Percentiles rank a stretch among this genome's conserved stretches.
Conservation (phyloP, 2,113 vertebrate genomes). For the Martes martes region DNA sequence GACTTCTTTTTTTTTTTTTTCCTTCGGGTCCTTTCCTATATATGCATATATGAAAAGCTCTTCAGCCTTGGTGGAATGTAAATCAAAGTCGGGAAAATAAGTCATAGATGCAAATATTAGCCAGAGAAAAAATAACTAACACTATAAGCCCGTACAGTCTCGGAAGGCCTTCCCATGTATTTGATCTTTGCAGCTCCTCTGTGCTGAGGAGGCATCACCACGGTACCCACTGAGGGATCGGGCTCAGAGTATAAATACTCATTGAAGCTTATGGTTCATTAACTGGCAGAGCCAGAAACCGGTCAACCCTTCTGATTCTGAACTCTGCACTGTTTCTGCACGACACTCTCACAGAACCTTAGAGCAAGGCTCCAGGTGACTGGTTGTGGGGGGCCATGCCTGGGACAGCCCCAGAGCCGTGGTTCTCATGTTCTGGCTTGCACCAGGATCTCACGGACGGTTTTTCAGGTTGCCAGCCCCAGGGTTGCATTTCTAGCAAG, state of each 20-base stretch:
- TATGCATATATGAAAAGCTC: background rate
- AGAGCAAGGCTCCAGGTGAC: background rate
- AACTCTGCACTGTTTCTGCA: background rate
- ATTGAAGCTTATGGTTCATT: too few species aligned
- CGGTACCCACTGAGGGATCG: background rate
- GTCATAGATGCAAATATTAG: background rate
- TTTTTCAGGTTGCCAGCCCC: accelerated
- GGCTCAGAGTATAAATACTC: background rate
- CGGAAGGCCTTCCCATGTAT: background rate
- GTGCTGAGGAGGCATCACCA: background rate
- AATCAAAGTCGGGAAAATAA: background rate
- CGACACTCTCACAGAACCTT: too few species aligned
- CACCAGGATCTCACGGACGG: background rate
- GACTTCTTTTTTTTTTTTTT: background rate
- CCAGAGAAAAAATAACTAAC: background rate
- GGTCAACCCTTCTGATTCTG: background rate
- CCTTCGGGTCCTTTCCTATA: background rate
- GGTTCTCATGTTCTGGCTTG: too few species aligned
- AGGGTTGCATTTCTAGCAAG: background rate
- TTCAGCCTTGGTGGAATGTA: background rate
- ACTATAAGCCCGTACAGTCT: too few species aligned
- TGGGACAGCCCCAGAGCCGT: too few species aligned
- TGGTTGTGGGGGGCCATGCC: accelerated
- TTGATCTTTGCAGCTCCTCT: background rate
- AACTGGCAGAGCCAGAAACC: background rate